Percentiles rank a stretch among this genome's conserved stretches.
Conservation (phyloP, 2,113 vertebrate species). For the Sardina pilchardus region DNA sequence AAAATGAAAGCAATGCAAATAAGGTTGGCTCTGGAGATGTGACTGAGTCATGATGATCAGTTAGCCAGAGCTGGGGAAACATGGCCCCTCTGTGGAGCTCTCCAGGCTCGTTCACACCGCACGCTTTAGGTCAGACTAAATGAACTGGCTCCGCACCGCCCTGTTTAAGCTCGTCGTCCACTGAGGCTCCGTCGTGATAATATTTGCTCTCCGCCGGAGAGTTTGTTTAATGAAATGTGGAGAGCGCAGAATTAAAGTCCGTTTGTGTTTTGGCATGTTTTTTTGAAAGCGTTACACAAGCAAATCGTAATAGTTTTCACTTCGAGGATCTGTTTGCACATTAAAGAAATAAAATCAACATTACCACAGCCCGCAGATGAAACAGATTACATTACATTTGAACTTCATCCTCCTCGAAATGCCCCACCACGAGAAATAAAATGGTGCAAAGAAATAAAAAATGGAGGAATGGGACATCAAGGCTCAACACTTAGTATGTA, state of each 20-base stretch:
- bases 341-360: constrained; percentile 16
- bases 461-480: constrained; percentile 4
- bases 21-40: neutral
- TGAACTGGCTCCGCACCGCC: neutral
- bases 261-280: constrained; percentile 5
- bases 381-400: constrained; percentile 17
- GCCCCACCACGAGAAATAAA: neutral
- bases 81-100: neutral
- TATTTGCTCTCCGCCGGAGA: neutral
- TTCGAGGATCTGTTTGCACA: constrained; percentile 11
- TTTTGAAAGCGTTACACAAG: neutral
- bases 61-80: neutral
- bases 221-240: constrained; percentile 14
- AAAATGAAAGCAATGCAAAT: neutral
- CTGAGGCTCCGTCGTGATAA: neutral
- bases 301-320: neutral
- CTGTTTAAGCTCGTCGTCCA: neutral
- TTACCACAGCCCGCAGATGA: neutral
- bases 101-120: neutral
- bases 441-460: neutral
- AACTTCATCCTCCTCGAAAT: neutral
- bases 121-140: neutral
- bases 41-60: neutral
- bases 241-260: neutral
- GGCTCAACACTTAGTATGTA: constrained; percentile 58